These are phyloP conservation scores for Seira musarum DNA, from an alignment of 2,888 invertebrate species.

Conservation along the genomic window DNA sequence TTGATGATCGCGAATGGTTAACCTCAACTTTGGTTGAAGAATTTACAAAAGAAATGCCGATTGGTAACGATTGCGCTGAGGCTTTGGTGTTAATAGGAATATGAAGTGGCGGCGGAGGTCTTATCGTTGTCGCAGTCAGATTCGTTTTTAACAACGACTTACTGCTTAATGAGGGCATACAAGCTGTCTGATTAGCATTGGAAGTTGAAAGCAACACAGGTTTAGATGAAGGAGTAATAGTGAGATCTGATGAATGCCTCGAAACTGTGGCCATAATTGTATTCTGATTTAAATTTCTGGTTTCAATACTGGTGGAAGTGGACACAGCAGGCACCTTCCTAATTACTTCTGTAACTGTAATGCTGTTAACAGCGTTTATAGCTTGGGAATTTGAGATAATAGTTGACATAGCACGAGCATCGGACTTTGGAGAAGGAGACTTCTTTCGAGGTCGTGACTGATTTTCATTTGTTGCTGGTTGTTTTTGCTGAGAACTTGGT, in stretches of 20 bases:
- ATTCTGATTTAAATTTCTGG: too few relatives aligned
- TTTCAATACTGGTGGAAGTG: neutral
- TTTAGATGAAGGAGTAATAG: neutral
- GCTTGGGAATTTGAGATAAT: neutral
- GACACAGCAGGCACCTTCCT: neutral
- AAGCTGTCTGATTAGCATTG: neutral
- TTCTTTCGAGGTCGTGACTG: too few relatives aligned
- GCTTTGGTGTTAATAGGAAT: neutral
- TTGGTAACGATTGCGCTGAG: neutral
- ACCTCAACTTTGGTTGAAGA: conserved; percentile 10
- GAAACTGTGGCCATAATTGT: too few relatives aligned
- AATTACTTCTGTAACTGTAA: neutral
- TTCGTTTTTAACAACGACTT: conserved; percentile 50
- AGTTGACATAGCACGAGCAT: neutral
- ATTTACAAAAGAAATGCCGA: too few relatives aligned
- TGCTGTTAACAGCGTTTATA: neutral
- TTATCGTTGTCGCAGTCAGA: conserved; percentile 17
- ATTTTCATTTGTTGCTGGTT: neutral
- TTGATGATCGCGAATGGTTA: too few relatives aligned
- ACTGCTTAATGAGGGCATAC: conserved; percentile 7
- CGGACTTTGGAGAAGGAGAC: conserved; percentile 19
- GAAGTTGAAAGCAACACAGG: neutral
- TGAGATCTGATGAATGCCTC: conserved; percentile 25
- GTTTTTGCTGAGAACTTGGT: neutral
- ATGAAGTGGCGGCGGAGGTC: neutral